Conservation (phyloP, 2,113 vertebrate species). For the Euleptes europaea region DNA sequence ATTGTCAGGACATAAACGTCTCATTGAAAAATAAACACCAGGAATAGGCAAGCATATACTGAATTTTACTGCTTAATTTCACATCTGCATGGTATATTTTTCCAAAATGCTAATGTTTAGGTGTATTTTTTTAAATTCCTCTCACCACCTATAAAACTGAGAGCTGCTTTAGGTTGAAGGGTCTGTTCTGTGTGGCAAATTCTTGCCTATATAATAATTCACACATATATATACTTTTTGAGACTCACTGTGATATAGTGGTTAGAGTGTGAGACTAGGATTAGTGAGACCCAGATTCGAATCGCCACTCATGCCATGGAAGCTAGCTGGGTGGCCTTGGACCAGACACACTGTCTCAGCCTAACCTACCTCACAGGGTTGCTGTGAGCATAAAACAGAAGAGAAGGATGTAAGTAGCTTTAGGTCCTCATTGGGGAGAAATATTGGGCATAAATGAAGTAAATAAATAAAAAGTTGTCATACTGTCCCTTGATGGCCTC, state of each 20-base stretch:
- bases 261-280: too few species aligned
- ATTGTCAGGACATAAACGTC: constrained; percentile 45
- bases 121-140: constrained; percentile 14
- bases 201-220: constrained; percentile 7
- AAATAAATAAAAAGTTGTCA: too few species aligned
- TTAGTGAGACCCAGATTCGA: too few species aligned
- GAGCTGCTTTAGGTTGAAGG: not conserved
- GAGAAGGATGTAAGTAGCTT: too few species aligned
- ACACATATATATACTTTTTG: not conserved
- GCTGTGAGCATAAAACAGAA: too few species aligned
- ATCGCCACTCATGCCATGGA: too few species aligned
- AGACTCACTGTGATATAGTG: too few species aligned
- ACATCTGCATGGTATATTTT: constrained; percentile 16
- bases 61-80: constrained; percentile 45
- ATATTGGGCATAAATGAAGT: too few species aligned
- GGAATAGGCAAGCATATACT: constrained; percentile 39
- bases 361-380: too few species aligned
- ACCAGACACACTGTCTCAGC: too few species aligned
- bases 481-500: not conserved
- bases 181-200: not conserved
- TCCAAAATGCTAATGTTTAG: constrained; percentile 18
- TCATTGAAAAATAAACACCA: constrained; percentile 66
- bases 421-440: too few species aligned
- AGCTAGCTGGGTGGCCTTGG: too few species aligned
- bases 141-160: not conserved